Base-by-base conservation (phyloP, 2,888 invertebrate species). In the Smittia aterrima region DNA sequence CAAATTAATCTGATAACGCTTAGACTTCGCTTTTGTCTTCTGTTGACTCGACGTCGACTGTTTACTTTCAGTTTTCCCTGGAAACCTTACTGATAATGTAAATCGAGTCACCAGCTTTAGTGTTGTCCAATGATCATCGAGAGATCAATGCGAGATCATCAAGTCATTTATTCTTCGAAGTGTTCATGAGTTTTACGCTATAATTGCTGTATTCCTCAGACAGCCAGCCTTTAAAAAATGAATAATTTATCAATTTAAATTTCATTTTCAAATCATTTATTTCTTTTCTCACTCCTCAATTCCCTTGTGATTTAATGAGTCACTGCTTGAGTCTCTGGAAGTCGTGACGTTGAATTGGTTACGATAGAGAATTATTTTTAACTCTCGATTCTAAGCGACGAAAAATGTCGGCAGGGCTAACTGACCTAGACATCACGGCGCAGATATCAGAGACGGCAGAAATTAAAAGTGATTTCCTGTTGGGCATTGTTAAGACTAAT, bases 191-290 rank as follows among this genome's bases (percentile, higher is more conserved):
- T 47, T 47, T 47, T 2, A 47, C n/a, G 58, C 58, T 58, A 58
- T 58, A 20, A 22, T 22, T 58, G 20, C 6, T 58, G n/a, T 11
- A 47, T 13, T 18, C 58, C 58, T 58, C 53, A 47, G 53, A 2
- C 6, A 47, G 53, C 20, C 58, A 47, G 47, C 7, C 3, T 16
- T 20, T 58, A 2, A 6, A 18, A 41, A 24, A 67, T 67, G 41
- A 67, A 67, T 67, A 67, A 67, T 67, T 67, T 67, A 67, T 67
- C 47, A 67, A 66, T 66, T 66, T 67, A 47, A 47, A 67, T 38
- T 67, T 66, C 32, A 66, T 66, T 32, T 18, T 32, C 13, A 58
- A 58, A n/a, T 22, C 20, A 20, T 58, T 58, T 58, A 18, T 58
- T 58, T 58, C 11, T 22, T 58, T 18, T 22, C 6, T 20, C 58